A percentile compares a stretch with the other conserved stretches of the same genome.
These are phyloP conservation scores for Hesperia comma DNA, from an alignment of 2,888 invertebrate species.

Conservation along the genomic window DNA sequence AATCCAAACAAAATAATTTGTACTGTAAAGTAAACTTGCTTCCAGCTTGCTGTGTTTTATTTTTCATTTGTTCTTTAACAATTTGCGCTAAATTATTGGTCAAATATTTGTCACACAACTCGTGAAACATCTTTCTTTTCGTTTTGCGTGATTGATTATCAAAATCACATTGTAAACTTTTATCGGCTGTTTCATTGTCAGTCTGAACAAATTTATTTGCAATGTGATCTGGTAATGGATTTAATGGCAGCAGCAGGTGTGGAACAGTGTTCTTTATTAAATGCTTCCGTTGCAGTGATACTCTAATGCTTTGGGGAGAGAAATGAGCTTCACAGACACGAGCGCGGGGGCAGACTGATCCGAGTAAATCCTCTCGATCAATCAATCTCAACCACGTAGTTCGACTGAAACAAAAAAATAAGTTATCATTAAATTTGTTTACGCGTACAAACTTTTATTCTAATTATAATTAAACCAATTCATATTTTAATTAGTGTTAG, in stretches of 20 bases:
- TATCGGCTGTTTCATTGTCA: neutral
- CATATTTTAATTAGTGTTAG: too few species aligned
- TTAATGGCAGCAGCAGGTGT: neutral
- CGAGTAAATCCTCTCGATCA: neutral
- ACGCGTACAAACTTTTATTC: too few species aligned
- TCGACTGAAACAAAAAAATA: neutral
- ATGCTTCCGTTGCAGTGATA: neutral
- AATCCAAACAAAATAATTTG: conserved; percentile 43
- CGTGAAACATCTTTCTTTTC: neutral
- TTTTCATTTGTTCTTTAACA: conserved; percentile 40
- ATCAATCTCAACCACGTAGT: neutral
- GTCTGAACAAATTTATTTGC: neutral
- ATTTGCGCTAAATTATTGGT: conserved; percentile 34
- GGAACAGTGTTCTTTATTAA: neutral
- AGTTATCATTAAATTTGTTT: neutral
- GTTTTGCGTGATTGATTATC: too few species aligned
- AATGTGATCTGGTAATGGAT: neutral
- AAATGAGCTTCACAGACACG: conserved; percentile 2
- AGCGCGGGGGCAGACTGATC: neutral
- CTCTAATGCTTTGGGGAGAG: neutral
- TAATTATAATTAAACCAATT: too few species aligned
- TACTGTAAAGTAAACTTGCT: conserved; percentile 33
- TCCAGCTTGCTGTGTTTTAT: conserved; percentile 34
- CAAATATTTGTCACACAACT: neutral
- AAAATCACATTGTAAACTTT: neutral